These are phyloP conservation scores for Gymnarchus niloticus DNA, from an alignment of 2,113 vertebrate species.

Conservation along the genomic window DNA sequence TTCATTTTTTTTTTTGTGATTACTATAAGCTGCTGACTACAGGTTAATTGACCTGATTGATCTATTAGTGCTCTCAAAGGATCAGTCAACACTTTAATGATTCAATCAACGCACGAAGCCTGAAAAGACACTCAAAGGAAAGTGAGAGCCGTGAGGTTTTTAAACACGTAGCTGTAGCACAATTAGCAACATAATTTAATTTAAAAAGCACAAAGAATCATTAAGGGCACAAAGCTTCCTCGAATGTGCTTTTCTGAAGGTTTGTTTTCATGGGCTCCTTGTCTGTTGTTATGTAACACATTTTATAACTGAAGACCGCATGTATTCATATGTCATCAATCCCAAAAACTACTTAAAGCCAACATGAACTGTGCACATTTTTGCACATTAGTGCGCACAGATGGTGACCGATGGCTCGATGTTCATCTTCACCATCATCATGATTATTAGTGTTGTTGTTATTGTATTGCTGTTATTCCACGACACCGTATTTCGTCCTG, in stretches of 20 bases:
- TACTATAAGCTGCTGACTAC: not conserved
- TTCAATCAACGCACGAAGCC: not conserved
- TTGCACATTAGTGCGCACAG: no score
- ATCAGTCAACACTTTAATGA: not conserved
- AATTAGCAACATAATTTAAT: not conserved
- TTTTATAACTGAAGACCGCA: no score
- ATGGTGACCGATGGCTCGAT: no score
- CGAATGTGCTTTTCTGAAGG: not conserved
- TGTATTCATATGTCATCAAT: no score
- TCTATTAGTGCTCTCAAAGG: not conserved
- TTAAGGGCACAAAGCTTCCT: no score
- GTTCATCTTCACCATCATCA: no score
- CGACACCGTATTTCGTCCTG: not conserved
- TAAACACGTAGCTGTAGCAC: not conserved
- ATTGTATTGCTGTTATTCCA: not conserved
- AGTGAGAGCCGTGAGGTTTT: not conserved
- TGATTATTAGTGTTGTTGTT: not conserved
- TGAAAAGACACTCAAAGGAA: not conserved
- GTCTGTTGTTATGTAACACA: not conserved
- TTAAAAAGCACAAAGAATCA: not conserved
- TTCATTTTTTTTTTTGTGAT: not conserved
- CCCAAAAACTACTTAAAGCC: no score
- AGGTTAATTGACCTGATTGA: not conserved
- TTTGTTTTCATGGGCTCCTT: not conserved
- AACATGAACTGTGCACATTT: no score